Conservation (phyloP, 2,113 vertebrate genomes). For the Odocoileus hemionus region DNA sequence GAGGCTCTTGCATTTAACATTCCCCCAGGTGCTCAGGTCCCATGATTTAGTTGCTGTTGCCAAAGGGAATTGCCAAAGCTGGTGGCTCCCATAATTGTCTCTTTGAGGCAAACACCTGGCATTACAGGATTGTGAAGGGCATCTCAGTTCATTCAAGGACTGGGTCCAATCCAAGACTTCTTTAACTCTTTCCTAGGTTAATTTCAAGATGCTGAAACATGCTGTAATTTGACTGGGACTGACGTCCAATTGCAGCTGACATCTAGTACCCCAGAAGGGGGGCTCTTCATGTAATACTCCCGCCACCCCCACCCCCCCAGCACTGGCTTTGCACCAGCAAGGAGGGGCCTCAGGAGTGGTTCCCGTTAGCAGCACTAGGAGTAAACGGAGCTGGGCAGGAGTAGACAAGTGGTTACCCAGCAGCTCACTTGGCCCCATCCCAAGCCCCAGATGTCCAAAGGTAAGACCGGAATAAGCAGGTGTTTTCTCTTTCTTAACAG, state of each 20-base stretch:
- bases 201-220: slow-evolving; percentile 26
- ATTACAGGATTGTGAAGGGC: not conserved
- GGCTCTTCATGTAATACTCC: not conserved
- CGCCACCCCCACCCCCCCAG: not conserved
- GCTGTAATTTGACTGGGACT: slow-evolving; percentile 31
- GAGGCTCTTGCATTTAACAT: slow-evolving; percentile 13
- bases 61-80: slow-evolving; percentile 39
- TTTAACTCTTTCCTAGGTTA: slow-evolving; percentile 55
- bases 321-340: not conserved
- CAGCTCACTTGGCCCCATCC: slow-evolving; percentile 18
- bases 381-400: not conserved
- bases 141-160: slow-evolving; percentile 26
- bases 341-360: not conserved
- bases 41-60: not conserved
- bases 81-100: slow-evolving; percentile 36
- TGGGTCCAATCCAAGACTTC: slow-evolving; percentile 50
- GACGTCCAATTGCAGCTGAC: not conserved
- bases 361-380: not conserved
- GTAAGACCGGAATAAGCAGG: not conserved
- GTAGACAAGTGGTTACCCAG: slow-evolving; percentile 10
- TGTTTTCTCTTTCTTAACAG: slow-evolving; percentile 45
- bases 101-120: slow-evolving; percentile 63
- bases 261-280: not conserved
- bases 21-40: not conserved
- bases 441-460: slow-evolving; percentile 25